A percentile compares a stretch with the other conserved stretches of the same genome.
These are phyloP conservation scores for Moxostoma hubbsi DNA, from an alignment of 2,797 vertebrate species.

Conservation along the genomic window DNA sequence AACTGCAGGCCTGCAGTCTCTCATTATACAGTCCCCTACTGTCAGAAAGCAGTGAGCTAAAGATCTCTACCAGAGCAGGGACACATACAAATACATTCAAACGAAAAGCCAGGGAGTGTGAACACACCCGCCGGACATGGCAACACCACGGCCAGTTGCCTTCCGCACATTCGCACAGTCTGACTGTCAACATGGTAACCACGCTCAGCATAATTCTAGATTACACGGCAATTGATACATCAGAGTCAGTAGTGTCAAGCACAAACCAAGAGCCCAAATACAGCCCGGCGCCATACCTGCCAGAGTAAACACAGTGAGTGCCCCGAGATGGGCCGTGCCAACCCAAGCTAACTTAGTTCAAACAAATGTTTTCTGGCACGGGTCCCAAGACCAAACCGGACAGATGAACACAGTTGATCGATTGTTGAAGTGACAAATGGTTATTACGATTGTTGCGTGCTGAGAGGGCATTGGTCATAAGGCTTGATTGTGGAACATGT, in stretches of 20 bases:
- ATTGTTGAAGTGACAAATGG: slow-evolving; percentile 18
- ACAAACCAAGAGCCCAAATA: slow-evolving; percentile 26
- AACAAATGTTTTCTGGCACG: slow-evolving; percentile 19
- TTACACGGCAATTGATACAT: slow-evolving; percentile 78
- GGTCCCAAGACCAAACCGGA: slow-evolving; percentile 16
- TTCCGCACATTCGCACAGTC: slow-evolving; percentile 55
- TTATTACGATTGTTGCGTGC: not conserved
- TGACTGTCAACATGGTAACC: slow-evolving; percentile 64
- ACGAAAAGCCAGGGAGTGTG: slow-evolving; percentile 16
- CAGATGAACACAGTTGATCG: slow-evolving; percentile 30
- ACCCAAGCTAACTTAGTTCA: slow-evolving; percentile 35
- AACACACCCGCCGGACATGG: slow-evolving; percentile 4
- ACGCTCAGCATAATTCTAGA: slow-evolving; percentile 72
- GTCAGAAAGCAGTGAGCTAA: slow-evolving; percentile 31
- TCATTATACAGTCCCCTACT: slow-evolving; percentile 10
- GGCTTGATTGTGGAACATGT: not conserved
- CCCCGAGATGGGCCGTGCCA: slow-evolving; percentile 19
- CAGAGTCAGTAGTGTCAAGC: slow-evolving; percentile 44
- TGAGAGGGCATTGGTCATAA: slow-evolving; percentile 21
- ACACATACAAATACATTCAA: not conserved
- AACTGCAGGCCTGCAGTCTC: not conserved
- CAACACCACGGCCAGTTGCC: slow-evolving; percentile 8
- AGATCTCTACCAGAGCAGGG: slow-evolving; percentile 14
- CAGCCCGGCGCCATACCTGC: slow-evolving; percentile 29
- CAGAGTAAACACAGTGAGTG: slow-evolving; percentile 49